Evolutionary conservation across 2,113 vertebrate genomes (phyloP), one percentile per base, ranked within the genome.

Genomic region (Sclerurus mexicanus): DNA sequence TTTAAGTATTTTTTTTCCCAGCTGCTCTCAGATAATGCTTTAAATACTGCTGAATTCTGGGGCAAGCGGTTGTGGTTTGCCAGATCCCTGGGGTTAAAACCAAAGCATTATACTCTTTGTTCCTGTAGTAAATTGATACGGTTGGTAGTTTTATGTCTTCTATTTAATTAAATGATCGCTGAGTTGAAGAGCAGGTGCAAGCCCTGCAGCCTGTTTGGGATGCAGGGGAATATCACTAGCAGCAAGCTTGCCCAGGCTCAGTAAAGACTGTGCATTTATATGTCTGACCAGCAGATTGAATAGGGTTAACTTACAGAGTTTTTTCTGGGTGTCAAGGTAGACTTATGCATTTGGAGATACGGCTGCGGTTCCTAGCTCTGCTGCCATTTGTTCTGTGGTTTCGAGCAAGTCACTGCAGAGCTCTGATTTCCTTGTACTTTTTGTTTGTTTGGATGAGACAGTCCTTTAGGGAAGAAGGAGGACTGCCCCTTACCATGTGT

Each of bases 121-220:
- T 95, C 75, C 75, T 78, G n/a, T 76, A 77, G 59, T 94, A 95
- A 94, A 90, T 93, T 90, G 88, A 78, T 92, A 60, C 7, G 31
- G 68, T 69, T 93, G 68, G 73, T 93, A 89, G 83, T 56, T 95
- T 94, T 92, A 88, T 88, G 63, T 77, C 75, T 95, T 78, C 50
- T 56, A 56, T 93, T 91, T 90, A 93, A 90, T 95, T 86, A 93
- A 95, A 60, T 75, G 35, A 81, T 64, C 49, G 17, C 44, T 93
- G 76, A 88, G 46, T 73, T 74, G 88, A 94, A 83, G 35, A 90
- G 80, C 79, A 83, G 47, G 55, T 90, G 73, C 63, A 74, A 81
- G 68, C 56, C 75, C 35, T 58, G 64, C 33, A 90, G 76, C 64
- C 39, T 81, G 12, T 64, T 72, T 58, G 52, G 73, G 33, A 37